Evolutionary conservation across 1,140 invertebrate genomes (phyloP), one percentile per base, ranked within the genome.

Genomic region (Drosophila repleta): DNA sequence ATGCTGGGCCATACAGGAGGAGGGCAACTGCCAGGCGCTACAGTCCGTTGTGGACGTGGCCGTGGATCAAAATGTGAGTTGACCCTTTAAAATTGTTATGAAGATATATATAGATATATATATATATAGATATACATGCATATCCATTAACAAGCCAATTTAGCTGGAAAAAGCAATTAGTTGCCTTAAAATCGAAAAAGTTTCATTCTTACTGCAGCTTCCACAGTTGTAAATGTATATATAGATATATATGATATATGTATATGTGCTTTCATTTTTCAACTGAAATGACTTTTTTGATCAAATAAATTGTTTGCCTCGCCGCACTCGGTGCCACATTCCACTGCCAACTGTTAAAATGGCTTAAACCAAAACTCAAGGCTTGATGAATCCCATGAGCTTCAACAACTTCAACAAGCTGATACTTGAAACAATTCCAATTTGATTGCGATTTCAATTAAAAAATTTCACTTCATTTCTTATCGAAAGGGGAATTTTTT

Each of bases 41-140:
- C 94, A 95, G 65, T 94, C 93, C 8, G 94, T 92, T 8, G 93
- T 95, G 3, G 94, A 95, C 78, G 80, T 95, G 3, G 92, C 90
- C 37, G 68, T 95, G 20, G 94, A 95, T 84, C 76, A 87, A 13
- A 85, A 92, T 74, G 91, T 92, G 65, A 91, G 90, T 91, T 48
- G 48, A 29, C 29, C 51, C 67, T 76, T 83, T 68, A 70, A 76
- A 32, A 57, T 56, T 64, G 29, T 51, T 65, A 79, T 60, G 2
- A n/a, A n/a, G n/a, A n/a, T n/a, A n/a, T 24, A 24, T 4, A 24
- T 4, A 3, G 2, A 24, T 4, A 37, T 10, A 32, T 6, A 15
- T 17, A 55, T 13, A 17, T 37, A 46, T 39, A 45, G 11, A 29
- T n/a, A 45, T 3, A 13, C 32, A 11, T 35, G 2, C 32, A 35